Evolutionary conservation across 1,140 invertebrate genomes (phyloP).

Genomic region (Cotesia chilonis): DNA sequence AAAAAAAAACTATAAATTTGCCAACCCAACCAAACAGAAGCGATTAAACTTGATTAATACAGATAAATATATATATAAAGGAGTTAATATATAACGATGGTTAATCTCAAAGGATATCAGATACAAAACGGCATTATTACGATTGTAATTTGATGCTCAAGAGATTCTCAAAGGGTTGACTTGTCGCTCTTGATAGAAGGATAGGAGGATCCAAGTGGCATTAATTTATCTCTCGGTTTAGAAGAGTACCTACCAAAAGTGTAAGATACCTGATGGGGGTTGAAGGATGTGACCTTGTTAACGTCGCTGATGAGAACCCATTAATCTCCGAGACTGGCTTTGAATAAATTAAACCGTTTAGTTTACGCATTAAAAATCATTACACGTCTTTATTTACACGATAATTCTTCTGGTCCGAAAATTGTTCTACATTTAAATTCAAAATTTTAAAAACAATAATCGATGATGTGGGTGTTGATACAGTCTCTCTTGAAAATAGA

Average conservation of each 20-base stretch:
- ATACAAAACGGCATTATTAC: conserved; percentile 15
- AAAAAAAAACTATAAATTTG: too few species aligned
- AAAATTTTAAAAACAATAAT: too few species aligned
- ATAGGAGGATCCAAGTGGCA: conserved; percentile 22
- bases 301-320: conserved; percentile 33
- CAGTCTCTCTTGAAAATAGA: conserved; percentile 20
- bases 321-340: conserved; percentile 27
- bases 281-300: conserved; percentile 33
- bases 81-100: not conserved
- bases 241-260: not conserved
- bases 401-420: not conserved
- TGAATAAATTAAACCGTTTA: conserved; percentile 27
- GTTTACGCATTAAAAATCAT: conserved; percentile 15
- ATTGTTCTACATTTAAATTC: too few species aligned
- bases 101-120: not conserved
- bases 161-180: conserved; percentile 16
- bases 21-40: too few species aligned
- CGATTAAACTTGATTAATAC: too few species aligned
- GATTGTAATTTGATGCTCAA: conserved; percentile 20
- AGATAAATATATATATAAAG: not conserved
- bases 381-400: conserved; percentile 2
- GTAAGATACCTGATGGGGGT: conserved; percentile 3
- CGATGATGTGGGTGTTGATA: not conserved
- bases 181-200: conserved; percentile 18
- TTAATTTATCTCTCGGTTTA: conserved; percentile 24